These are phyloP conservation scores for Antheraea assamensis DNA, from an alignment of 2,888 invertebrate genomes.

Conservation along the genomic window DNA sequence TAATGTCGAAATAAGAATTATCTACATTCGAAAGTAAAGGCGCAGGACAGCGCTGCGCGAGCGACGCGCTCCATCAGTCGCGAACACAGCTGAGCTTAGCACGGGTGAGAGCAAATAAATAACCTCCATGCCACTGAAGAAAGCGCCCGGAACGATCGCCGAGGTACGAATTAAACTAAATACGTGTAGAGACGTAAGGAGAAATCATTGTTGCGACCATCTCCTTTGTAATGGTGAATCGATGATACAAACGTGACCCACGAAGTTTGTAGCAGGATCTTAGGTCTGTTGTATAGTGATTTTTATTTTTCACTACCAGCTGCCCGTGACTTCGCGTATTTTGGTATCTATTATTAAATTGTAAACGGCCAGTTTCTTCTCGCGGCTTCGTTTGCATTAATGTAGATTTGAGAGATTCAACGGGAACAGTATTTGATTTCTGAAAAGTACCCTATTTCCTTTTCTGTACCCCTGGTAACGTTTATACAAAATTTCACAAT, in stretches of 20 bases:
- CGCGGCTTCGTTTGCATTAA: too few species aligned
- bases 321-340: too few species aligned
- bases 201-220: constrained; percentile 41
- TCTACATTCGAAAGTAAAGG: constrained; percentile 53
- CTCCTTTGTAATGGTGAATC: constrained; percentile 30
- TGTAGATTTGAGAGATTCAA: too few species aligned
- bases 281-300: too few species aligned
- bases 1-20: constrained; percentile 23
- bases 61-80: constrained; percentile 46
- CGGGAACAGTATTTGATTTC: too few species aligned
- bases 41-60: constrained; percentile 40
- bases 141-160: constrained; percentile 65
- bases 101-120: constrained; percentile 65
- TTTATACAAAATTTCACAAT: too few species aligned
- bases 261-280: constrained; percentile 19
- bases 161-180: constrained; percentile 61
- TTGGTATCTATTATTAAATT: too few species aligned
- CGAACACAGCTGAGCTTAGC: constrained; percentile 39
- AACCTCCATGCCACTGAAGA: constrained; percentile 72
- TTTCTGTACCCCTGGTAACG: too few species aligned
- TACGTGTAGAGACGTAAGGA: constrained; percentile 55
- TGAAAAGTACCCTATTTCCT: too few species aligned
- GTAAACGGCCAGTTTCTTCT: too few species aligned
- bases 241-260: constrained; percentile 32
- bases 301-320: too few species aligned